Percentiles rank a stretch among this genome's conserved stretches.
Evolutionary conservation across 2,113 vertebrate genomes (phyloP).

Genomic region (Gymnorhina tibicen): DNA sequence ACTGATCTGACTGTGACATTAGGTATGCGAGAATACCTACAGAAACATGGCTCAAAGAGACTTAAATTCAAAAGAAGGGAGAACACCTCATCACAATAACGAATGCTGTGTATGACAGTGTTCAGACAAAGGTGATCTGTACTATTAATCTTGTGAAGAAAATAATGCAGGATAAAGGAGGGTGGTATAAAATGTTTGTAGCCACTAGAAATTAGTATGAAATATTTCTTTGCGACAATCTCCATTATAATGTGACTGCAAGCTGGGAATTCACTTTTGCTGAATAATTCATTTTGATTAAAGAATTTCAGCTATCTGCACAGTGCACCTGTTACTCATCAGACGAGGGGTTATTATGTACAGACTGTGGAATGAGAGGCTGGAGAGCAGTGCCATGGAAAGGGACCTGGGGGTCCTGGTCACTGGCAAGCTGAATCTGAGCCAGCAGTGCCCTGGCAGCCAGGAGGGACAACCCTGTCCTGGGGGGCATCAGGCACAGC

Average conservation of each 20-base stretch:
- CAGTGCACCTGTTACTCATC: neutral
- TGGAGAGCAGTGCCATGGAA: neutral
- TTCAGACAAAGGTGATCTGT: neutral
- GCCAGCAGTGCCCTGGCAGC: neutral
- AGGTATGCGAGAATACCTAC: neutral
- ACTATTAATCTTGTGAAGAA: neutral
- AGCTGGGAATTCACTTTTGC: neutral
- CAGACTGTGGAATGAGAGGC: accelerated
- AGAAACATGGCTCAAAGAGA: neutral
- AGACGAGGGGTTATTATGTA: neutral
- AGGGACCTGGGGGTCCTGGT: neutral
- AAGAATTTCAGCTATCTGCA: neutral
- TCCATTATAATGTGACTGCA: neutral
- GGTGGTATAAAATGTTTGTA: neutral
- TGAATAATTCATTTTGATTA: neutral
- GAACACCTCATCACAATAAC: neutral
- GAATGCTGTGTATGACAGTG: neutral
- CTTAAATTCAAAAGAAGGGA: neutral
- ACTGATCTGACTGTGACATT: neutral
- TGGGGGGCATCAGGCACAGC: neutral
- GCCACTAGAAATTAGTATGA: neutral
- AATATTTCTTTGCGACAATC: neutral
- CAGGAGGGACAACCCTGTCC: neutral
- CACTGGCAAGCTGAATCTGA: accelerated
- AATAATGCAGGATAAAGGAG: neutral